These are phyloP conservation scores for Drosophila heteroneura DNA, from an alignment of 2,888 invertebrate species.

Conservation along the genomic window DNA sequence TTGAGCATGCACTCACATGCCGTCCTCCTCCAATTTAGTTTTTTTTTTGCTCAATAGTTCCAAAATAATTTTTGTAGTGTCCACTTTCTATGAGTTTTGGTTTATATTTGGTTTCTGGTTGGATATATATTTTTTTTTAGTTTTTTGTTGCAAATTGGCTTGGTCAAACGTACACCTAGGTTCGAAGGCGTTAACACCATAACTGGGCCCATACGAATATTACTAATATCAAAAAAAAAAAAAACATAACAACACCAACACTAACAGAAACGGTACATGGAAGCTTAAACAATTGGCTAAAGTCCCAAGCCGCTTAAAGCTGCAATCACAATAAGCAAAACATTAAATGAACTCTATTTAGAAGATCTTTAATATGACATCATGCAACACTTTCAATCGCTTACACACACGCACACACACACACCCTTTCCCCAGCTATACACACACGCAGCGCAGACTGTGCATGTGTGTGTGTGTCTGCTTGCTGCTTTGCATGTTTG, in stretches of 20 bases:
- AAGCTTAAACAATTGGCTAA: conserved; percentile 32
- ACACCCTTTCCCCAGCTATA: conserved; percentile 7
- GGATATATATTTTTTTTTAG: conserved; percentile 12
- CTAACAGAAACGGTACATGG: conserved; percentile 28
- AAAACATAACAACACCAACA: conserved; percentile 29
- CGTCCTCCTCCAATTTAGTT: conserved; percentile 8
- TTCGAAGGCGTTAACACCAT: conserved; percentile 37
- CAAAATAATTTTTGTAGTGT: conserved; percentile 38
- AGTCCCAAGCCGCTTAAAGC: conserved; percentile 12
- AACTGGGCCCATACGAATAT: conserved; percentile 33
- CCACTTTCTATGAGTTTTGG: conserved; percentile 15
- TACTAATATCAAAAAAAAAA: conserved; percentile 23
- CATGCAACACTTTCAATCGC: conserved; percentile 7
- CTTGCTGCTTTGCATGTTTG: conserved; percentile 68
- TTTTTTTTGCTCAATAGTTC: conserved; percentile 18
- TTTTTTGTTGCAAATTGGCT: conserved; percentile 57
- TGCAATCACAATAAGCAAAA: conserved; percentile 28
- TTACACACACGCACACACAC: conserved; percentile 8
- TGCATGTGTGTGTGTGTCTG: conserved; percentile 46
- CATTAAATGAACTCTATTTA: conserved; percentile 16
- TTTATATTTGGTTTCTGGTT: conserved; percentile 24
- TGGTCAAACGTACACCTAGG: conserved; percentile 43
- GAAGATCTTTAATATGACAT: conserved; percentile 13
- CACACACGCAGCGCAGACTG: conserved; percentile 24
- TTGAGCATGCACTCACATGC: conserved; percentile 52